Evolutionary conservation across 2,797 vertebrate species (phyloP).

Genomic region (Bradypodion ventrale): DNA sequence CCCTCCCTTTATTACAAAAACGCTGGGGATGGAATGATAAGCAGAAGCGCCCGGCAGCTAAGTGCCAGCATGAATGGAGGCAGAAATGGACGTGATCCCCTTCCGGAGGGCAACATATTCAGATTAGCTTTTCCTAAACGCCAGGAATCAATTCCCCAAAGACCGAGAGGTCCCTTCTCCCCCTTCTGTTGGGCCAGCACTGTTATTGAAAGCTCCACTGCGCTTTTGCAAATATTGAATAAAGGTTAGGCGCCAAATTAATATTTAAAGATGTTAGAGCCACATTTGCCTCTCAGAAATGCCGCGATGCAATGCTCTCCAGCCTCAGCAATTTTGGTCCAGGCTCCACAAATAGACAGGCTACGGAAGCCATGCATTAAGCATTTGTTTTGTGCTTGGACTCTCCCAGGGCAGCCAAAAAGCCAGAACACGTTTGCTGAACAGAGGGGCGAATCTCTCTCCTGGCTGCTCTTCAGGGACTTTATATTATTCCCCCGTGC

Average conservation of each 20-base stretch:
- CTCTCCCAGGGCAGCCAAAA: no score
- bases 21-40: no score
- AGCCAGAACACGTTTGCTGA: not conserved
- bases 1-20: not conserved
- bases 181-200: not conserved
- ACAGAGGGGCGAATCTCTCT: no score
- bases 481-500: no score
- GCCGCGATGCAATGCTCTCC: not conserved
- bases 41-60: not conserved
- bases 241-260: slow-evolving; percentile 30
- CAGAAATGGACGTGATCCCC: not conserved
- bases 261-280: slow-evolving; percentile 29
- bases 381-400: not conserved
- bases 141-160: not conserved
- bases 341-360: not conserved
- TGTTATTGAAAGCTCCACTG: not conserved
- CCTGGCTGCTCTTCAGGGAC: no score
- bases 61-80: no score
- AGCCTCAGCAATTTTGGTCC: not conserved
- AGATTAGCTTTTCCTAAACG: not conserved
- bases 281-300: not conserved
- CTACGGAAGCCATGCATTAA: accelerated
- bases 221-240: slow-evolving; percentile 38
- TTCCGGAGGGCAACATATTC: not conserved
- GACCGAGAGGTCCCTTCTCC: not conserved